A percentile compares a stretch with the other conserved stretches of the same genome.
phyloP scores from a whole-genome alignment of 2,113 vertebrate species.

The Formicarius rufipectus region DNA sequence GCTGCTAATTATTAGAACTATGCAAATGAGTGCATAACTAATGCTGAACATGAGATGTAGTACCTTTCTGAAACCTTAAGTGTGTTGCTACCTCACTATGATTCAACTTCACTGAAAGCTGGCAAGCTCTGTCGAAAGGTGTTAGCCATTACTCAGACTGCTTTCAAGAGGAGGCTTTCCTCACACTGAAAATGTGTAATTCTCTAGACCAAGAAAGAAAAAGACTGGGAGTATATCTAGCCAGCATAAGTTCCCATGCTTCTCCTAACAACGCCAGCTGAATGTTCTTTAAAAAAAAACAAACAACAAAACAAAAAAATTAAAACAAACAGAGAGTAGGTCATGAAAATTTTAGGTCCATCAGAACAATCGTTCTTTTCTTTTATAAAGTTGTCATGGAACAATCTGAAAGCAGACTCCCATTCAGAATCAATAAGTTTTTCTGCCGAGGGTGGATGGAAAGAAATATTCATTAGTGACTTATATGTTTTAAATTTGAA shows the following conservation, averaged over 20 bases:
- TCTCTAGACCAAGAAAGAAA: not conserved
- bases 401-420: not conserved
- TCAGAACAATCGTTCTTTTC: not conserved
- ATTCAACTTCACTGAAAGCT: not conserved
- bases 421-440: not conserved
- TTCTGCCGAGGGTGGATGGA: not conserved
- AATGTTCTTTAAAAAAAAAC: not conserved
- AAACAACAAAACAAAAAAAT: not conserved
- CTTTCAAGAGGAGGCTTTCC: not conserved
- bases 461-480: not conserved
- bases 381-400: not conserved
- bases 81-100: not conserved
- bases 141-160: not conserved
- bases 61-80: not conserved
- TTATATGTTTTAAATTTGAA: not conserved
- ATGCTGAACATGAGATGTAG: not conserved
- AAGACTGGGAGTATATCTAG: not conserved
- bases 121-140: not conserved
- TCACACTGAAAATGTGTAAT: not conserved
- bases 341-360: not conserved
- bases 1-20: not conserved
- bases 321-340: not conserved
- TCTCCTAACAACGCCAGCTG: not conserved
- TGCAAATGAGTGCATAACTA: not conserved
- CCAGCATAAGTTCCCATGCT: not conserved